Evolutionary conservation across 2,888 invertebrate species (phyloP), one percentile per base, ranked within the genome.

Genomic region (Phalera bucephala): DNA sequence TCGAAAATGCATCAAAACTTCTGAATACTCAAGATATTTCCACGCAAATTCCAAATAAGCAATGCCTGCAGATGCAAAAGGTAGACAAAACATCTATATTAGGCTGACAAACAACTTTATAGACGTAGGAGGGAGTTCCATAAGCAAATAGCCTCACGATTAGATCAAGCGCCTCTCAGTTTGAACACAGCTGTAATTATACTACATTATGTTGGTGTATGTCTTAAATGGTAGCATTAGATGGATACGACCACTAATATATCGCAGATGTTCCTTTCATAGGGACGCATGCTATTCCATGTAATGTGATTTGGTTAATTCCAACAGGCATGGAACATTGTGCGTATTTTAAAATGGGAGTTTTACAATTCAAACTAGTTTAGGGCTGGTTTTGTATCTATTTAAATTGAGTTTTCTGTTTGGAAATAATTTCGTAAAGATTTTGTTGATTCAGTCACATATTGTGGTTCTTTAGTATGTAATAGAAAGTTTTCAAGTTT

Each of bases 131-230:
- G 43, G 31, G 29, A 35, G 21, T 42, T 26, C 39, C 39, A 40
- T 58, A 50, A 50, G 54, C 33, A 58, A 56, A 51, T 44, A 46
- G 38, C 41, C 31, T 15, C 31, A 21, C 37, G 52, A 52, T 57
- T 47, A 61, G 49, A 51, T 45, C 52, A 46, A 49, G 55, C 51
- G 51, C 46, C 52, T 52, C 51, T 51, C 35, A 52, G 53, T 57
- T 50, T 46, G 43, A 44, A 49, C 44, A 46, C 34, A 48, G 45
- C 48, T 52, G 46, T 53, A 58, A 66, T 61, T 59, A 63, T 45
- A 36, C 45, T 49, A 50, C 52, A 56, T 56, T 51, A 41, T 47
- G 32, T 43, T 36, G 9, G 14, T 32, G 27, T 31, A 25, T 25
- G 25, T 21, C 33, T 10, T 25, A 12, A 8, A 25, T 34, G 23